Base-by-base conservation (phyloP, 2,113 vertebrate species). In the Ceratotherium simum region DNA sequence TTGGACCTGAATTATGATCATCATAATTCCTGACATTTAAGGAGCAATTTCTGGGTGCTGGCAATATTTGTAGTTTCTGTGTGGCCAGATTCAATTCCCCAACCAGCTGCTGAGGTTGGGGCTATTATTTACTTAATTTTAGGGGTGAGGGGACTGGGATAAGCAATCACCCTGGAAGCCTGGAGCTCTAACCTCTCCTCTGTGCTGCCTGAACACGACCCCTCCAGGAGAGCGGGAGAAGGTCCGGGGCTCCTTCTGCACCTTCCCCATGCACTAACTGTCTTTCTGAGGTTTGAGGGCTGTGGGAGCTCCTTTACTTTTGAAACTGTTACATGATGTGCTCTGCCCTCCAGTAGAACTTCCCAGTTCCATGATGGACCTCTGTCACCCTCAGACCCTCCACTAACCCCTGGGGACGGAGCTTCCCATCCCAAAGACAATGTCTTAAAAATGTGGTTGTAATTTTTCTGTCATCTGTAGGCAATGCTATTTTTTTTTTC, bases 281-380 rank as follows among this genome's bases (percentile, higher is more conserved):
- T 21, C 20, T 27, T 75, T 39, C 42, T 16, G 39, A 67, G 48
- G 29, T n/a, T 75, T 48, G 21, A n/a, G 51, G 62, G 64, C 39
- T 17, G 5, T 36, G 18, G 60, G 51, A 58, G 60, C 58, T 25
- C 58, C 4, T 11, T 21, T 36, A 0, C 5, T 31, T 33, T 31
- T 83, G 46, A 16, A 58, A 46, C 12, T 2, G 42, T 5, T 2
- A 0, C 2, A 0, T 33, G n/a, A n/a, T 6, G 27, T 27, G 29
- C 16, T 29, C 85, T 6, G 3, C 33, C 20, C 0, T 29, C 8
- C 5, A 17, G 25, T 16, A 12, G 86, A 56, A 3, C n/a, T 65
- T 27, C 48, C 36, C 23, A 1, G 0, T 36, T n/a, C 46, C 2
- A 0, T 0, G 33, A 27, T 8, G n/a, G 62, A 11, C 39, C 18